Conservation (phyloP, 2,797 vertebrate genomes). For the Molossus molossus region DNA sequence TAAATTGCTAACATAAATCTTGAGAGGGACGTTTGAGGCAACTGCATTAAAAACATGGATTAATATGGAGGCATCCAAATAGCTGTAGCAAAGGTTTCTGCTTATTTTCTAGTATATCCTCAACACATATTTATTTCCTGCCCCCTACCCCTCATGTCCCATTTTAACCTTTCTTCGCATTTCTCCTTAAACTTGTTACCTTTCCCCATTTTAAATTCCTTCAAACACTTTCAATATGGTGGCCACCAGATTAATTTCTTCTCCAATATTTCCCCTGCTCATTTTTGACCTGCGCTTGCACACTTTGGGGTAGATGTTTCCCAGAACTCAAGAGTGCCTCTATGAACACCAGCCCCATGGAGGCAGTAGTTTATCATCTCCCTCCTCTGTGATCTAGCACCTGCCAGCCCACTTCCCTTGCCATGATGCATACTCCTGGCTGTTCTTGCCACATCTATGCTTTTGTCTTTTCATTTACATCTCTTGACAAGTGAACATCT, state of each 20-base stretch:
- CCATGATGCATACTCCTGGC: constrained; percentile 63
- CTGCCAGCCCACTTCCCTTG: constrained; percentile 80
- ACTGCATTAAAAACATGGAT: background rate
- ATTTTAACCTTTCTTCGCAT: constrained; percentile 17
- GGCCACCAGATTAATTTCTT: background rate
- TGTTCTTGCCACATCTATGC: constrained; percentile 71
- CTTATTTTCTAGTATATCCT: constrained; percentile 17
- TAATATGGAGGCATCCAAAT: background rate
- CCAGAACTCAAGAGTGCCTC: background rate
- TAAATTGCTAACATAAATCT: constrained; percentile 31
- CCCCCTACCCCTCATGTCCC: background rate
- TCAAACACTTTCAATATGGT: background rate
- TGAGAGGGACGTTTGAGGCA: background rate
- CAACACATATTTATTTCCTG: background rate
- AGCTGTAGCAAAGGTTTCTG: background rate
- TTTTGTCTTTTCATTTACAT: constrained; percentile 76
- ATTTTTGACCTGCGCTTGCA: background rate
- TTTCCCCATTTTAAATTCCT: constrained; percentile 53
- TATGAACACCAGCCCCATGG: background rate
- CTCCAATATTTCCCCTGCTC: background rate
- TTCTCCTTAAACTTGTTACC: background rate
- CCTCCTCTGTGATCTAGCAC: constrained; percentile 61
- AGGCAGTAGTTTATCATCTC: constrained; percentile 70
- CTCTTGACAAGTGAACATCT: constrained; percentile 77
- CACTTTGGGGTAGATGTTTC: background rate